Evolutionary conservation across 2,888 invertebrate species (phyloP).

Genomic region (Catocala fraxini): DNA sequence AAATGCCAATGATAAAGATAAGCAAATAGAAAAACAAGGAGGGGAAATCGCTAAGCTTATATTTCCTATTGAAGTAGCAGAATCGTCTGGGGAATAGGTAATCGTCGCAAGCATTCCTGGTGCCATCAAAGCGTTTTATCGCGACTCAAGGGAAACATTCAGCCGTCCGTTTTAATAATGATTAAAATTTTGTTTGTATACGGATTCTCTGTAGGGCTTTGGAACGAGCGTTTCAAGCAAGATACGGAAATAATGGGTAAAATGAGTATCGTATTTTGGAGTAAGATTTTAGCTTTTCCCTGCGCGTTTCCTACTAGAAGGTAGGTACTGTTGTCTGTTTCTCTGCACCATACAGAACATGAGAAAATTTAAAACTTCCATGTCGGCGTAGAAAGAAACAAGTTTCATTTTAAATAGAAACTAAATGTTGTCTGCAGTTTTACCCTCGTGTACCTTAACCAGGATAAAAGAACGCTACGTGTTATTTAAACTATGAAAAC

Average conservation of each 20-base stretch:
- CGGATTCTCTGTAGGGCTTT: slow-evolving; percentile 38
- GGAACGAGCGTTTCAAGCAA: slow-evolving; percentile 40
- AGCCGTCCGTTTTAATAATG: slow-evolving; percentile 50
- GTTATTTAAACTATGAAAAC: too few relatives aligned
- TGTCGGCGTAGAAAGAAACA: too few relatives aligned
- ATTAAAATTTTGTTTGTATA: slow-evolving; percentile 52
- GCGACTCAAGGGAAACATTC: slow-evolving; percentile 44
- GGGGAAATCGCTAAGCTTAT: slow-evolving; percentile 32
- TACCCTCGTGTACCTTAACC: too few relatives aligned
- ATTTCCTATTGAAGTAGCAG: slow-evolving; percentile 27
- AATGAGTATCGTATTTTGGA: slow-evolving; percentile 4
- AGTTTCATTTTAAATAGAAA: too few relatives aligned
- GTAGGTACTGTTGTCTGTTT: too few relatives aligned
- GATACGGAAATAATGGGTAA: slow-evolving; percentile 23
- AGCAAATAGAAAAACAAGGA: slow-evolving; percentile 25
- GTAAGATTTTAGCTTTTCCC: slow-evolving; percentile 2
- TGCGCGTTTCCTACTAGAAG: background rate
- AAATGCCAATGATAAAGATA: slow-evolving; percentile 31
- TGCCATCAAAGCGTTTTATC: slow-evolving; percentile 52
- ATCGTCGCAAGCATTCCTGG: slow-evolving; percentile 47
- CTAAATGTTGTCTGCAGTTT: too few relatives aligned
- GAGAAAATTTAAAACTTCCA: too few relatives aligned
- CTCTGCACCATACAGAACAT: too few relatives aligned
- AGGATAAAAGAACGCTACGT: too few relatives aligned
- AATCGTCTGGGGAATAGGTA: slow-evolving; percentile 46